phyloP scores from a whole-genome alignment of 2,113 vertebrate genomes.

The Empidonax traillii region DNA sequence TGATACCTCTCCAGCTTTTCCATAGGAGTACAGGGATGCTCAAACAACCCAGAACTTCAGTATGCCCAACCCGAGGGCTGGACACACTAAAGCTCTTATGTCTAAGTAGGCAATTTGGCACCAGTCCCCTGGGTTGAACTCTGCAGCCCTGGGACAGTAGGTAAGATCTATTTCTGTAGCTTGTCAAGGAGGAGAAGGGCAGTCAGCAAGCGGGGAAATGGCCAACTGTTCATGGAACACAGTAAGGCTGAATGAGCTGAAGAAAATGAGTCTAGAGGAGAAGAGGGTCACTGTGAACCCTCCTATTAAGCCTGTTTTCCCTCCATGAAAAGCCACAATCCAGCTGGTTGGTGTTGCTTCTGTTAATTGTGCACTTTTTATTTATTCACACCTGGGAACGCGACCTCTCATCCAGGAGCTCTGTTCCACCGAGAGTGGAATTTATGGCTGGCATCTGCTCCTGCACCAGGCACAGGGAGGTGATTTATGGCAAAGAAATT shows the following conservation, averaged over 20 bases:
- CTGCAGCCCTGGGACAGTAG: background rate
- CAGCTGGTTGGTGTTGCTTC: background rate
- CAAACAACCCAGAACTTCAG: background rate
- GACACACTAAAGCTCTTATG: background rate
- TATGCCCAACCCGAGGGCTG: background rate
- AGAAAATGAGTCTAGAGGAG: background rate
- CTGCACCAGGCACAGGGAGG: background rate
- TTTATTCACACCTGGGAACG: constrained; percentile 30
- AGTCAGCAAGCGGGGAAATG: background rate
- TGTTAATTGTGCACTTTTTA: background rate
- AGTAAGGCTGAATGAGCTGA: background rate
- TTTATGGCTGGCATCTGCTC: constrained; percentile 44
- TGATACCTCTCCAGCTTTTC: background rate
- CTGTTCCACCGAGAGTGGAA: background rate
- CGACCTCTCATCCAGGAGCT: background rate
- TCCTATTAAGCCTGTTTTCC: background rate
- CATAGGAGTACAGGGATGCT: background rate
- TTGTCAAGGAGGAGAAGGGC: background rate
- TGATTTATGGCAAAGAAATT: constrained; percentile 28
- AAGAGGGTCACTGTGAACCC: background rate
- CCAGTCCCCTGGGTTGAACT: background rate
- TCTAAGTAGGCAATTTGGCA: background rate
- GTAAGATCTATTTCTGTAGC: background rate
- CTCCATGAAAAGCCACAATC: background rate
- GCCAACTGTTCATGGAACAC: background rate